A percentile compares a stretch with the other conserved stretches of the same genome.
Conservation (phyloP, 1,140 invertebrate species). For the Zaprionus ghesquierei region DNA sequence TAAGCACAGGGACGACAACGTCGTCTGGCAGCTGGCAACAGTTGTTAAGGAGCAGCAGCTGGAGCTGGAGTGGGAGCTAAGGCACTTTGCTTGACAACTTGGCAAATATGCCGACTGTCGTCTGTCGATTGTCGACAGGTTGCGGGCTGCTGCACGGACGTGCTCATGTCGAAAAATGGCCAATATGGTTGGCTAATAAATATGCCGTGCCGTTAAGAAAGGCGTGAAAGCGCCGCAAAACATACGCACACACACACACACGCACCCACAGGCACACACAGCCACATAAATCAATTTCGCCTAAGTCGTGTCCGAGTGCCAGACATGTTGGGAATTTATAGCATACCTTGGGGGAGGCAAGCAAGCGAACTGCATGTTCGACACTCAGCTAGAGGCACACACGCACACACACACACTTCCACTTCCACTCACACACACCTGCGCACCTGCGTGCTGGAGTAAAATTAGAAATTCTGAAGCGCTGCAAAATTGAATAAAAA, state of each 20-base stretch:
- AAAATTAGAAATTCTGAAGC: constrained; percentile 65
- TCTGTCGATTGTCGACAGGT: constrained; percentile 1
- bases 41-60: constrained; percentile 22
- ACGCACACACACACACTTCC: constrained; percentile 20
- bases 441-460: background rate
- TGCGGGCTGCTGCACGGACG: constrained; percentile 14
- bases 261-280: too few relatives aligned
- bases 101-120: constrained; percentile 33
- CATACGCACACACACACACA: too few relatives aligned
- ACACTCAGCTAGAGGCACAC: background rate
- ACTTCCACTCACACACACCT: too few relatives aligned
- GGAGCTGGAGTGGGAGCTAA: constrained; percentile 12
- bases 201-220: constrained; percentile 68
- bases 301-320: background rate
- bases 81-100: constrained; percentile 15
- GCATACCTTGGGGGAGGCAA: constrained; percentile 25
- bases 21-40: constrained; percentile 43
- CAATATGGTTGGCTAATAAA: constrained; percentile 72
- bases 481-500: constrained; percentile 66
- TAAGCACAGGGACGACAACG: background rate
- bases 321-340: constrained; percentile 29
- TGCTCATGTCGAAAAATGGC: constrained; percentile 43
- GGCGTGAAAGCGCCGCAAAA: constrained; percentile 56
- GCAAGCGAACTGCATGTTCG: constrained; percentile 10
- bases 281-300: constrained; percentile 50